Percentiles rank a stretch among this genome's conserved stretches.
phyloP scores from a whole-genome alignment of 2,113 vertebrate genomes.

The Synodontis membranacea region DNA sequence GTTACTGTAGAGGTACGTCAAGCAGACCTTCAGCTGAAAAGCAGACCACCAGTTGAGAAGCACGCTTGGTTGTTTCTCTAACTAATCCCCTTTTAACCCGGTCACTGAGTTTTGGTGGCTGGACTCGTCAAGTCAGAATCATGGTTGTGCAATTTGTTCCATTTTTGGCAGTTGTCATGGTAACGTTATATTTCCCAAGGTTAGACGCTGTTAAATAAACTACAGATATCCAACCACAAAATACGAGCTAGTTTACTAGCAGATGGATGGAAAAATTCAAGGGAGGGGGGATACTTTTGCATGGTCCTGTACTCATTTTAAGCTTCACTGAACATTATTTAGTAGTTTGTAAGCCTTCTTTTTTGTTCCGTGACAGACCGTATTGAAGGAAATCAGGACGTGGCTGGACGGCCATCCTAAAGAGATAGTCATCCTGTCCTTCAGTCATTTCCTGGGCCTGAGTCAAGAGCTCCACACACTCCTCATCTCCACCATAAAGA shows the following conservation, averaged over 20 bases:
- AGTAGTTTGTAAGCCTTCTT: background rate
- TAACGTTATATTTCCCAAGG: background rate
- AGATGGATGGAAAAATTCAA: background rate
- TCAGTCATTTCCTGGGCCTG: slow-evolving; percentile 76
- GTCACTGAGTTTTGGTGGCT: background rate
- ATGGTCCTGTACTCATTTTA: background rate
- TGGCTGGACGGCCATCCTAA: slow-evolving; percentile 76
- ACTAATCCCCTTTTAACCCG: background rate
- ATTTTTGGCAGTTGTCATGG: background rate
- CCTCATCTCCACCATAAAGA: slow-evolving; percentile 71
- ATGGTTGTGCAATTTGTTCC: too few species aligned
- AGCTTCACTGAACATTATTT: slow-evolving; percentile 8
- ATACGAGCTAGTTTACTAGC: background rate
- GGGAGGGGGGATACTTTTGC: background rate
- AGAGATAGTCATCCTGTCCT: slow-evolving; percentile 76
- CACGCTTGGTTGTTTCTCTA: background rate
- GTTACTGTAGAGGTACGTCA: slow-evolving; percentile 74
- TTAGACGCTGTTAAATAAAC: background rate
- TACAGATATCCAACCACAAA: background rate
- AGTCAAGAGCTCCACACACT: slow-evolving; percentile 68
- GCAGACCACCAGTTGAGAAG: too few species aligned
- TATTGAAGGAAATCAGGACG: slow-evolving; percentile 71
- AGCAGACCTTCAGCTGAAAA: background rate
- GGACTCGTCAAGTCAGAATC: background rate
- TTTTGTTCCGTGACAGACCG: slow-evolving; percentile 58